These are phyloP conservation scores for Bovichtus variegatus DNA, from an alignment of 2,797 vertebrate species.

Conservation along the genomic window DNA sequence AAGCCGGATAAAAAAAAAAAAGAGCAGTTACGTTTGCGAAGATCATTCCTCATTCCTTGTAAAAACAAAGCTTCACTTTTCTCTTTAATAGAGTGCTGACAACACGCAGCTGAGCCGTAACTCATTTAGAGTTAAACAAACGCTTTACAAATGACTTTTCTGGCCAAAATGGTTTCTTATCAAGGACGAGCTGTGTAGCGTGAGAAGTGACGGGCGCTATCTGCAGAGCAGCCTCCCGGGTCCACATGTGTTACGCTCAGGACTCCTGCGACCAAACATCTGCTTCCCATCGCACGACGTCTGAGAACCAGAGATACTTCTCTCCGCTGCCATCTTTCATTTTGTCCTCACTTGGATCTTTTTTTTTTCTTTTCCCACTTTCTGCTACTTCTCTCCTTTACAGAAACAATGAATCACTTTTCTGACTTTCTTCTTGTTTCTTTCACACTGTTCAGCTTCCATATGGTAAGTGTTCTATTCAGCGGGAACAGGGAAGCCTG, in stretches of 20 bases:
- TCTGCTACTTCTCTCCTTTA: conserved; percentile 42
- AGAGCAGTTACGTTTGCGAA: conserved; percentile 24
- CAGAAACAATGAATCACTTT: conserved; percentile 55
- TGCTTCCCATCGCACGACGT: conserved; percentile 74
- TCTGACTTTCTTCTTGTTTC: conserved; percentile 40
- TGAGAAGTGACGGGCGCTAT: conserved; percentile 63
- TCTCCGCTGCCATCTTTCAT: conserved; percentile 49
- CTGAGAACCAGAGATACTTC: conserved; percentile 50
- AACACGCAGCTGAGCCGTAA: conserved; percentile 24
- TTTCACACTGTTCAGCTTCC: conserved; percentile 35
- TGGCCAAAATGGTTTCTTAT: conserved; percentile 49
- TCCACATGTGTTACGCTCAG: conserved; percentile 61
- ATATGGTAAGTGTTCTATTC: conserved; percentile 42
- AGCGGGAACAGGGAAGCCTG: conserved; percentile 42
- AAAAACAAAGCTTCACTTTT: conserved; percentile 62
- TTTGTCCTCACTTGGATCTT: conserved; percentile 49
- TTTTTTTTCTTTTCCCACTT: conserved; percentile 13
- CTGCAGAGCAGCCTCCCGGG: conserved; percentile 51
- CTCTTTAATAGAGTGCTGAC: conserved; percentile 46
- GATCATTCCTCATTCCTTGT: conserved; percentile 48
- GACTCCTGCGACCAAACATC: conserved; percentile 74
- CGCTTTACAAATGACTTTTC: conserved; percentile 31
- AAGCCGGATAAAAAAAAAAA: conserved; percentile 31
- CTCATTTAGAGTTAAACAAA: conserved; percentile 56
- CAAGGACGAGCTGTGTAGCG: conserved; percentile 33